Evolutionary conservation across 2,888 invertebrate genomes (phyloP).

Genomic region (Resseliella maxima): DNA sequence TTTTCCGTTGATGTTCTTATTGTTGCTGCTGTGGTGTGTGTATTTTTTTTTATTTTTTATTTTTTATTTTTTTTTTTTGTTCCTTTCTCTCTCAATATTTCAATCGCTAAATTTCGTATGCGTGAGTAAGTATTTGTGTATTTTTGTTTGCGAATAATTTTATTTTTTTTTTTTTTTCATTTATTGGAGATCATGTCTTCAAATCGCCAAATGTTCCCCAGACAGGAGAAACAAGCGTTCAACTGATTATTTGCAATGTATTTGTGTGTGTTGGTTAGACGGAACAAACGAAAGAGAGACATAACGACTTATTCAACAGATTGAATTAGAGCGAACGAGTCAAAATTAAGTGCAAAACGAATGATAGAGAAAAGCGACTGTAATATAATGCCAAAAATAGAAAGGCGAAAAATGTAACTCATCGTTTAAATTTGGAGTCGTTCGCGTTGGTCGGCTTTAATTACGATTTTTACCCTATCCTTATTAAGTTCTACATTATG

Average conservation of each 20-base stretch:
- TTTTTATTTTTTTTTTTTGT: not conserved
- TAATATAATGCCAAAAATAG: constrained; percentile 46
- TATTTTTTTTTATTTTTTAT: not conserved
- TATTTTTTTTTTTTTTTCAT: no score
- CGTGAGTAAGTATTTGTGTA: not conserved
- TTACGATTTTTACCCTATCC: constrained; percentile 6
- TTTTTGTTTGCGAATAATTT: not conserved
- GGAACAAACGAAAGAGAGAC: no score
- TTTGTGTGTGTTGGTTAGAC: no score
- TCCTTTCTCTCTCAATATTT: not conserved
- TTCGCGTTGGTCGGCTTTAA: constrained; percentile 2
- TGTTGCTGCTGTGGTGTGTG: not conserved
- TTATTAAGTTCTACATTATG: not conserved
- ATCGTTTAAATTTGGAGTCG: constrained; percentile 41
- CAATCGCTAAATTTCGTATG: not conserved
- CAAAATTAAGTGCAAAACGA: not conserved
- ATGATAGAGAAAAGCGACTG: not conserved
- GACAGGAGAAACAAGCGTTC: not conserved
- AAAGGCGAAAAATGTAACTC: constrained; percentile 26
- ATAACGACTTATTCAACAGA: no score
- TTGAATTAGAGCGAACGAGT: no score
- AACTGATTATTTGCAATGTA: not conserved
- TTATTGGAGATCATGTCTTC: not conserved
- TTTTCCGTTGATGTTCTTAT: not conserved
- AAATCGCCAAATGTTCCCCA: not conserved